These are phyloP conservation scores for Gymnoscopelus braueri DNA, from an alignment of 2,797 vertebrate species.

Conservation along the genomic window DNA sequence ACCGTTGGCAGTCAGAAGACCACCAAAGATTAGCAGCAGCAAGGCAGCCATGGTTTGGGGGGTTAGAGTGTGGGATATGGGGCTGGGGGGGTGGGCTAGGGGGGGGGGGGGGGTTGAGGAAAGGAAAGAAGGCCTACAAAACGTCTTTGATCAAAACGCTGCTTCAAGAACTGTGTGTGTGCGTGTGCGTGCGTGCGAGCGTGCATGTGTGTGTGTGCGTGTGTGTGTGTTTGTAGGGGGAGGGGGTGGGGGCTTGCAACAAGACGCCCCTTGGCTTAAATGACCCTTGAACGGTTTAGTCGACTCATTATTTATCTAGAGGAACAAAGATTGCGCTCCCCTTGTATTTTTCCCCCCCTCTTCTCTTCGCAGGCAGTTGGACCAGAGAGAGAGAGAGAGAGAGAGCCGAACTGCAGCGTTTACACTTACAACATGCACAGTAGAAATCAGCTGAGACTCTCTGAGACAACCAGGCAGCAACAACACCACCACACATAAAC, in stretches of 20 bases:
- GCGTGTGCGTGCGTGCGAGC: too few species aligned
- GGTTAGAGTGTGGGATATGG: slow-evolving; percentile 35
- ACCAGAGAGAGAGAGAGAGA: slow-evolving; percentile 22
- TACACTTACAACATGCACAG: slow-evolving; percentile 47
- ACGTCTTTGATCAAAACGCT: slow-evolving; percentile 74
- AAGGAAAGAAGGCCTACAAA: slow-evolving; percentile 55
- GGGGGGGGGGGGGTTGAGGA: slow-evolving; percentile 26
- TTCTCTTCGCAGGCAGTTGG: slow-evolving; percentile 22
- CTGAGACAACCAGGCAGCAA: slow-evolving; percentile 56
- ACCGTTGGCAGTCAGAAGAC: slow-evolving; percentile 82
- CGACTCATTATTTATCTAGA: slow-evolving; percentile 56
- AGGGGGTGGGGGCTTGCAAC: slow-evolving; percentile 42
- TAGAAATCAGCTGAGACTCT: slow-evolving; percentile 51
- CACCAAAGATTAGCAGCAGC: slow-evolving; percentile 81
- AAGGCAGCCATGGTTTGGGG: slow-evolving; percentile 65
- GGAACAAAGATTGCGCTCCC: slow-evolving; percentile 57
- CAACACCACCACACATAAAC: slow-evolving; percentile 67
- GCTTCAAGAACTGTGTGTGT: slow-evolving; percentile 46
- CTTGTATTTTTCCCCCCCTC: slow-evolving; percentile 24
- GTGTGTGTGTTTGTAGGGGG: too few species aligned
- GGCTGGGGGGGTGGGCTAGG: slow-evolving; percentile 9
- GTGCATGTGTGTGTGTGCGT: too few species aligned
- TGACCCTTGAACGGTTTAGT: slow-evolving; percentile 57
- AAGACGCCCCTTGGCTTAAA: slow-evolving; percentile 59
- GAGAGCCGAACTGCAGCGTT: slow-evolving; percentile 45